Conservation (phyloP, 1,140 invertebrate species). For the Platyscapa corneri region DNA sequence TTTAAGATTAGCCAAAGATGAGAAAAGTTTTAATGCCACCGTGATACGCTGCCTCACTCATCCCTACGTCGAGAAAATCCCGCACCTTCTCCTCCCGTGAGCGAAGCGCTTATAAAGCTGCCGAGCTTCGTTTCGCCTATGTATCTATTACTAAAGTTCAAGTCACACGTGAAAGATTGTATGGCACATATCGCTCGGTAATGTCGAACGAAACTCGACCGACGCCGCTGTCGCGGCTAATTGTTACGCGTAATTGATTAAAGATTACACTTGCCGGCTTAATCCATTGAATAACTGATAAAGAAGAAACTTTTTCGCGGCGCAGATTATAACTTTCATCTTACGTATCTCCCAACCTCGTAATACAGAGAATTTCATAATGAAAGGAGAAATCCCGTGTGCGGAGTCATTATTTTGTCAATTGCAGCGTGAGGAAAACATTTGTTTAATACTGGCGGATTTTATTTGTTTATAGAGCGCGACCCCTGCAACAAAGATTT, state of each 20-base stretch:
- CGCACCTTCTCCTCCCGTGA: background rate
- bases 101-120: background rate
- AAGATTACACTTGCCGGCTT: slow-evolving; percentile 30
- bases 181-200: slow-evolving; percentile 16
- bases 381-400: too few species aligned
- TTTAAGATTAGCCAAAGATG: slow-evolving; percentile 57
- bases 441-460: background rate
- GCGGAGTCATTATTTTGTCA: too few species aligned
- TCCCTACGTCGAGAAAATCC: slow-evolving; percentile 33
- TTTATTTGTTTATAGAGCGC: background rate
- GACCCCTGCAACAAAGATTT: background rate
- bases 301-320: background rate
- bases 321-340: background rate
- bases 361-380: too few species aligned
- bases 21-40: slow-evolving; percentile 57
- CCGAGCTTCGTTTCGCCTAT: background rate
- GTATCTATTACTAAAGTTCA: slow-evolving; percentile 31
- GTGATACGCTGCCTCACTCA: slow-evolving; percentile 11
- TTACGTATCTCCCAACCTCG: background rate
- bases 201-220: background rate
- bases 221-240: background rate
- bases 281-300: slow-evolving; percentile 11
- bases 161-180: slow-evolving; percentile 15
- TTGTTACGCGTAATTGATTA: slow-evolving; percentile 32
- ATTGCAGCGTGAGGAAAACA: background rate